Conservation (phyloP, 37 sponge, comb jelly and placozoan species). For the Geodia barretti region DNA sequence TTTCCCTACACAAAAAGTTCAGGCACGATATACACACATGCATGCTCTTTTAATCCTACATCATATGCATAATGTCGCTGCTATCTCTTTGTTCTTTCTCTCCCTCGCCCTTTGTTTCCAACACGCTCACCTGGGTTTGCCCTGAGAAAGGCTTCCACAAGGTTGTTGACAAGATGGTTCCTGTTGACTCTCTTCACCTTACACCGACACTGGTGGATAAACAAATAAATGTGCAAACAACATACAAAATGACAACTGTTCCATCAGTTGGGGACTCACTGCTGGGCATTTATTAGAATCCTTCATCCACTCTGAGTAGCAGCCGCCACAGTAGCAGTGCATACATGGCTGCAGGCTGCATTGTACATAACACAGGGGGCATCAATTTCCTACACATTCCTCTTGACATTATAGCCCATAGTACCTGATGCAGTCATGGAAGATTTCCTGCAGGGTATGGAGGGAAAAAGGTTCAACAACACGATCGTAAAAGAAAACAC, state of each 20-base stretch:
- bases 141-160: slow-evolving; percentile 79
- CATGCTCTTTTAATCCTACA: not conserved
- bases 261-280: slow-evolving; percentile 39
- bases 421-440: slow-evolving; percentile 82
- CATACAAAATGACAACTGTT: not conserved
- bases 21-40: too few relatives aligned
- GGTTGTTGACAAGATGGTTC: slow-evolving; percentile 92
- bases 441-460: slow-evolving; percentile 68
- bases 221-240: too few relatives aligned
- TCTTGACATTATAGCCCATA: not conserved
- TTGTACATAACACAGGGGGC: too few relatives aligned
- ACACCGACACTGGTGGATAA: slow-evolving; percentile 77
- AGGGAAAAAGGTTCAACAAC: too few relatives aligned
- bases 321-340: slow-evolving; percentile 93
- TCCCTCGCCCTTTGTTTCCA: not conserved
- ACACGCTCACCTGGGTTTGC: slow-evolving; percentile 65
- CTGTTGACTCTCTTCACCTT: slow-evolving; percentile 75
- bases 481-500: too few relatives aligned
- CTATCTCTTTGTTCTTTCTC: not conserved
- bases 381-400: too few relatives aligned
- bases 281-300: slow-evolving; percentile 80
- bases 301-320: slow-evolving; percentile 95
- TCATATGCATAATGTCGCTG: not conserved
- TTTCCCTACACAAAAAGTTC: slow-evolving; percentile 47
- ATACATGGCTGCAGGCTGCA: slow-evolving; percentile 92